Evolutionary conservation across 2,797 vertebrate genomes (phyloP), one percentile per base, ranked within the genome.

Genomic region (Myoxocephalus aenaeus): DNA sequence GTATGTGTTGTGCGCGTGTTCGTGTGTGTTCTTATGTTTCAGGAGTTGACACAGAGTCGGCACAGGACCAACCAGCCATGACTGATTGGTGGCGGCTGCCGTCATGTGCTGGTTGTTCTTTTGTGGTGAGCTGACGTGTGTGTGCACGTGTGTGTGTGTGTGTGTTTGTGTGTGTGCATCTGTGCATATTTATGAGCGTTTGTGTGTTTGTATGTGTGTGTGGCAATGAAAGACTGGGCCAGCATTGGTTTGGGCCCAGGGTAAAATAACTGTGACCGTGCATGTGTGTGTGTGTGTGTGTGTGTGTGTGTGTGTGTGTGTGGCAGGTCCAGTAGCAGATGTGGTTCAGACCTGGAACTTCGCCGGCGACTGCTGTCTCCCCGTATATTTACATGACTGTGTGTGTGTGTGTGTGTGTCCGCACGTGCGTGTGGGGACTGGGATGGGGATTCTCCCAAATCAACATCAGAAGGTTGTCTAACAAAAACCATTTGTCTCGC

Each of bases 401-500:
- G 71, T 85, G 65, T 83, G 87, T 85, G 86, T 79, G 81, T 68
- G 32, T 32, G 32, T 4, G 70, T 27, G 75, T 65, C 61, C n/a
- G 44, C 38, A 69, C 32, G 65, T 70, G 79, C 67, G 73, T 73
- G 73, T 65, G 75, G 50, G 64, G 29, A 84, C 73, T 76, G 86
- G 84, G 87, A 89, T 88, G 82, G 77, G 89, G 92, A 94, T 94
- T 93, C 91, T 94, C 90, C 92, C 93, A 93, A 95, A 93, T 94
- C 93, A 94, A 95, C 93, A 94, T 95, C 95, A 95, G 89, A 95
- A 92, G 84, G 80, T 80, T 88, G 80, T 86, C 89, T 95, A 95
- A 95, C 91, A 92, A 84, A 93, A 95, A 95, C 77, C 95, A 95
- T 95, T 94, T 94, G 94, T 94, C 87, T 91, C 65, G 18, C 94